Evolutionary conservation across 2,113 vertebrate species (phyloP).

Genomic region (Mustela lutreola): DNA sequence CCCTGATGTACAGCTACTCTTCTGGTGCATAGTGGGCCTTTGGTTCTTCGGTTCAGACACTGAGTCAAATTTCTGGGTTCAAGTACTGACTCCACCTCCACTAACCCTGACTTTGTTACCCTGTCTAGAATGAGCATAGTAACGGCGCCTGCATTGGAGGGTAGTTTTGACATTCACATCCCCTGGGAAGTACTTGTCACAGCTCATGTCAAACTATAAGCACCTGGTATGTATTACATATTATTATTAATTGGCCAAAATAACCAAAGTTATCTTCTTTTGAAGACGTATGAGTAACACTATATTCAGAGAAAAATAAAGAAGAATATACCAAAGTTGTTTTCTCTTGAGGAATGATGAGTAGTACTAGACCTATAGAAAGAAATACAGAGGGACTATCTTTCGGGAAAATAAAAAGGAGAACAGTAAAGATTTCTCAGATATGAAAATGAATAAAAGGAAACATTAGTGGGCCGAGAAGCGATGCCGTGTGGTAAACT

Average conservation of each 20-base stretch:
- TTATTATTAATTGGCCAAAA: neutral
- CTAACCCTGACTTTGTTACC: neutral
- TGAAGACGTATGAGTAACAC: neutral
- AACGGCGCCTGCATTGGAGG: neutral
- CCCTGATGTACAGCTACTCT: fast-evolving
- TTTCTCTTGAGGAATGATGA: neutral
- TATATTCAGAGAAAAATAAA: neutral
- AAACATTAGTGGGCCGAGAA: no score
- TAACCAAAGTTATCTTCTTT: neutral
- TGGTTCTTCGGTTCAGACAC: neutral
- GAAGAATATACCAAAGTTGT: neutral
- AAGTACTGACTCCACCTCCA: neutral
- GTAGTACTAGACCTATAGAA: neutral
- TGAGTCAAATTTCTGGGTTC: neutral
- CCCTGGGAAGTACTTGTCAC: neutral
- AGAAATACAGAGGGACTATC: neutral
- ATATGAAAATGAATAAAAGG: neutral
- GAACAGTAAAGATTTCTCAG: neutral
- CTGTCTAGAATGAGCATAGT: neutral
- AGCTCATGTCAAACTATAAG: neutral
- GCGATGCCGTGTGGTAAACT: neutral
- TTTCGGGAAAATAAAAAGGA: neutral
- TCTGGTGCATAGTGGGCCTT: neutral
- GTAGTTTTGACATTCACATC: neutral
- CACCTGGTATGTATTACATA: neutral